Base-by-base conservation (phyloP, 2,113 vertebrate genomes). In the Stomatorhinus ivindoensis region DNA sequence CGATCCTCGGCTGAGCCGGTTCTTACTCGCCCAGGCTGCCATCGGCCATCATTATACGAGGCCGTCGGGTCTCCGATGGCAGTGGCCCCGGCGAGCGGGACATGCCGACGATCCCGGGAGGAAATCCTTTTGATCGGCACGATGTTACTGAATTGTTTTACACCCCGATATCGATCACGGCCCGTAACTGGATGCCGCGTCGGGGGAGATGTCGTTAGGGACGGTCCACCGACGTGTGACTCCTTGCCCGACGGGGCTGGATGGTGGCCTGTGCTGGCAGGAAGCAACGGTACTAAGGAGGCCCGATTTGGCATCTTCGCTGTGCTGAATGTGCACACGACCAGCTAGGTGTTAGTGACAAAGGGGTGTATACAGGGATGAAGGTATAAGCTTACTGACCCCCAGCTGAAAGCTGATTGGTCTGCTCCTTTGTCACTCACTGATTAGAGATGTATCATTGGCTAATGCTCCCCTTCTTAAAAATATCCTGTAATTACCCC, bases 11-110 rank as follows among this genome's bases (percentile, higher is more conserved):
- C 46, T 27, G 46, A 48, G 44, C 50, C 8, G 2, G 50, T 35
- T 35, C 47, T 73, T 89, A 35, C 21, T 15, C 69, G 46, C 31
- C 87, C 5, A 3, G 42, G 58, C 58, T 48, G 94, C 95, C 92
- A 93, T 92, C 90, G 55, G 55, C 1, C 11, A 88, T 94, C 93
- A 92, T 96, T 94, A 91, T 91, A 93, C 94, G 95, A 94, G 92
- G 94, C 84, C 86, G 42, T 87, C 13, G 93, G 69, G 92, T 91
- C 93, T 94, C 92, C 92, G 89, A 92, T 93, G 92, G 93, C 92
- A 90, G 0, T 39, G 86, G 87, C 27, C 27, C 10, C 0, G 47
- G 47, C 3, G 47, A 48, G 3, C 48, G 2, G 48, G 92, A 90
- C 88, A 87, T 89, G 87, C 31, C 9, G 48, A 87, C 53, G 53